Evolutionary conservation across 2,888 invertebrate species (phyloP), one percentile per base, ranked within the genome.

Genomic region (Drosophila macrothrix): DNA sequence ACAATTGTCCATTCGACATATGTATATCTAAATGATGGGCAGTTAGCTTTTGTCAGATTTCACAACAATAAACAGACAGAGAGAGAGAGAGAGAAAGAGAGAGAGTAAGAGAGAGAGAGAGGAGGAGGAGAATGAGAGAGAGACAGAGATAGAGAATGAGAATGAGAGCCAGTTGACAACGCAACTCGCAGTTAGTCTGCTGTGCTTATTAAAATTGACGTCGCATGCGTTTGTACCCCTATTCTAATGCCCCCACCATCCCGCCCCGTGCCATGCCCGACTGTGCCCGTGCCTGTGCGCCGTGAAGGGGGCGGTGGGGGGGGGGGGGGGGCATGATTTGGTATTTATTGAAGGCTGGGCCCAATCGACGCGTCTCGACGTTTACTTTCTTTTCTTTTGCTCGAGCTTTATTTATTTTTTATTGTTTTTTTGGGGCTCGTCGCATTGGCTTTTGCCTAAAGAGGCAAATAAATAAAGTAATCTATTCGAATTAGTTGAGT

Each of bases 331-430:
- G 53, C 55, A 55, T 61, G n/a, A 55, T 64, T 62, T 70, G 35
- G 22, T 69, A 65, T 64, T 75, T 65, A 62, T 58, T 58, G 53
- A 75, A 56, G 75, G 68, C 74, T 61, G 64, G 69, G 74, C 64
- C 49, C 68, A 54, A 50, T 33, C 39, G 10, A 53, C 43, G 46
- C 39, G 53, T 56, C 52, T 25, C 50, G 14, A 43, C 37, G 12
- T 29, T 56, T 29, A 54, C 35, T 35, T 39, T 56, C 39, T 39
- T 39, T 56, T 19, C 25, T 28, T 37, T 37, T 25, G 49, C 25
- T 16, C 25, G 41, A 41, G n/a, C n/a, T 28, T 49, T 46, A 25
- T 49, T 28, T 49, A 16, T 9, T 49, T 37, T 14, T 22, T 54
- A 43, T n/a, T 33, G 28, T 35, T 19, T 56, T 14, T 49, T 59